Conservation (phyloP, 2,113 vertebrate genomes). For the Melanerpes aurifrons region DNA sequence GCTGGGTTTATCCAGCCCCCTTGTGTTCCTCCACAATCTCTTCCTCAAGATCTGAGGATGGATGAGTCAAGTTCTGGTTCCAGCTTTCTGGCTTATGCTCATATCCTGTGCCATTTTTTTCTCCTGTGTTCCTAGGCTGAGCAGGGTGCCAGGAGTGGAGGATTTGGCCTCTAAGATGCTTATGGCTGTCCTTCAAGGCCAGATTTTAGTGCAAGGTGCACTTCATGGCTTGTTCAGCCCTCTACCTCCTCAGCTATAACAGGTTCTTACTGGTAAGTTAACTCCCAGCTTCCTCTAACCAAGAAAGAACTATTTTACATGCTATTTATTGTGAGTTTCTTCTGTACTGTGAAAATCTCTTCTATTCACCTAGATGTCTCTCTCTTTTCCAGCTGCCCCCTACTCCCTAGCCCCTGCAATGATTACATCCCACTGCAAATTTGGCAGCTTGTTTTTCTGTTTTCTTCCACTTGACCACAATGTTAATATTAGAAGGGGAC, state of each 20-base stretch:
- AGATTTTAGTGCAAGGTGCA: constrained; percentile 78
- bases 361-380: background rate
- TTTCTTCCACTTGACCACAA: background rate
- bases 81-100: background rate
- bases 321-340: background rate
- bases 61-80: background rate
- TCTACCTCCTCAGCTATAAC: constrained; percentile 83
- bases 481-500: background rate
- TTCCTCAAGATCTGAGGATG: background rate
- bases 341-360: background rate
- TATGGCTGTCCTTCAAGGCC: constrained; percentile 75
- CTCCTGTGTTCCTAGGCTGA: constrained; percentile 76
- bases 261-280: constrained; percentile 82
- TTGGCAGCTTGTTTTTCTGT: background rate
- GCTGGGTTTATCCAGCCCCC: background rate
- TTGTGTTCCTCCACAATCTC: background rate
- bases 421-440: background rate
- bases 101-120: background rate
- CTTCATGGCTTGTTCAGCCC: constrained; percentile 86
- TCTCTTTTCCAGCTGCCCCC: background rate
- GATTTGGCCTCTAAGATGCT: constrained; percentile 86
- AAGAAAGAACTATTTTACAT: background rate
- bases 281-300: background rate
- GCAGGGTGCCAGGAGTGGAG: constrained; percentile 82
- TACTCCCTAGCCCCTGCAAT: background rate